Conservation (phyloP, 2,797 vertebrate genomes). For the Hemibagrus guttatus region DNA sequence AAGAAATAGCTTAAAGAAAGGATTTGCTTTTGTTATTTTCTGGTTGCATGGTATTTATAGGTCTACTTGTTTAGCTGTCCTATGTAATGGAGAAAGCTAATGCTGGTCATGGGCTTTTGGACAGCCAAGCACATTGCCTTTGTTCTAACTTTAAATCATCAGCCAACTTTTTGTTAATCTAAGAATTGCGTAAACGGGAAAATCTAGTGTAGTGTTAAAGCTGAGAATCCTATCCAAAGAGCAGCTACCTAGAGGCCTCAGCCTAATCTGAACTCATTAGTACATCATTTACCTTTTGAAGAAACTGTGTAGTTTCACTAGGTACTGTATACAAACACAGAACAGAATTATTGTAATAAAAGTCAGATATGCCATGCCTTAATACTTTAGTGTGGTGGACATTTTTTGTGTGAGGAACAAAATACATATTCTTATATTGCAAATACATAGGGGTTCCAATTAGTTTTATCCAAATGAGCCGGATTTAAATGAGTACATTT, state of each 20-base stretch:
- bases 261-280: too few species aligned
- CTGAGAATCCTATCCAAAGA: neutral
- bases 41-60: conserved; percentile 11
- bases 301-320: neutral
- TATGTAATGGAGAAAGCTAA: conserved; percentile 27
- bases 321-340: neutral
- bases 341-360: neutral
- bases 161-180: neutral
- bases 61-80: conserved; percentile 12
- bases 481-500: neutral
- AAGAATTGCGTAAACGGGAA: neutral
- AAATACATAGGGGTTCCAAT: neutral
- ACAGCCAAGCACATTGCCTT: neutral
- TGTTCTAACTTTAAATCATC: neutral
- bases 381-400: conserved; percentile 1
- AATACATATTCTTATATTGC: neutral
- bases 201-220: neutral
- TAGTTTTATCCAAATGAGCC: neutral
- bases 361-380: neutral
- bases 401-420: conserved; percentile 11
- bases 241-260: neutral
- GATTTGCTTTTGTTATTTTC: neutral
- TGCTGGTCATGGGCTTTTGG: conserved; percentile 38
- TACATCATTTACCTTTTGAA: neutral
- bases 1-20: neutral